Evolutionary conservation across 1,140 invertebrate species (phyloP), one percentile per base, ranked within the genome.

Genomic region (Macrostomum lignano): DNA sequence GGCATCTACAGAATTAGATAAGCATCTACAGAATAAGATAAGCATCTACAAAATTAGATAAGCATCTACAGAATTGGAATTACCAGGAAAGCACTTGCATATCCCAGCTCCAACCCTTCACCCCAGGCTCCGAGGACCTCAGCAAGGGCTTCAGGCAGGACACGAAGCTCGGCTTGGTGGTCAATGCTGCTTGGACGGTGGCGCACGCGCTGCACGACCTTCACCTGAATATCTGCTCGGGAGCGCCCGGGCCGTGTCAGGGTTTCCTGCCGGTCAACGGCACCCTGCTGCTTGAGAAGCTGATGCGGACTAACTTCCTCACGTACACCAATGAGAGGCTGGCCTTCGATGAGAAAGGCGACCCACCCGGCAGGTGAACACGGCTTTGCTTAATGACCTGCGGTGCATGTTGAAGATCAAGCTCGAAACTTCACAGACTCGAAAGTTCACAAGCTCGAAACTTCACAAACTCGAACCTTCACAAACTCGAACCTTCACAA

Each of bases 331-430:
- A 46, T 11, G 55, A 77, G 43, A 56, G 62, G 14, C 68, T 79
- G 7, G 67, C 68, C 42, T 81, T 79, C 45, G 72, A 79, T 51
- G 58, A 65, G 31, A 67, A 70, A 44, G 76, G 76, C 7, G 74
- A 81, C 57, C 74, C 74, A 14, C 71, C 74, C 21, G 73, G 73
- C 29, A 70, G 72, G 71, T 73, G 47, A n/a, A n/a, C n/a, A n/a
- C n/a, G n/a, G n/a, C n/a, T n/a, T n/a, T n/a, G n/a, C n/a, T n/a
- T n/a, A n/a, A n/a, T n/a, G n/a, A n/a, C n/a, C n/a, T n/a, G n/a
- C n/a, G n/a, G n/a, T n/a, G n/a, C n/a, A n/a, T n/a, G n/a, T n/a
- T n/a, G n/a, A n/a, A n/a, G n/a, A n/a, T n/a, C n/a, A n/a, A n/a
- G n/a, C n/a, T n/a, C n/a, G n/a, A n/a, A n/a, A n/a, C n/a, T n/a